Conservation (phyloP, 2,797 vertebrate species). For the Limosa lapponica region DNA sequence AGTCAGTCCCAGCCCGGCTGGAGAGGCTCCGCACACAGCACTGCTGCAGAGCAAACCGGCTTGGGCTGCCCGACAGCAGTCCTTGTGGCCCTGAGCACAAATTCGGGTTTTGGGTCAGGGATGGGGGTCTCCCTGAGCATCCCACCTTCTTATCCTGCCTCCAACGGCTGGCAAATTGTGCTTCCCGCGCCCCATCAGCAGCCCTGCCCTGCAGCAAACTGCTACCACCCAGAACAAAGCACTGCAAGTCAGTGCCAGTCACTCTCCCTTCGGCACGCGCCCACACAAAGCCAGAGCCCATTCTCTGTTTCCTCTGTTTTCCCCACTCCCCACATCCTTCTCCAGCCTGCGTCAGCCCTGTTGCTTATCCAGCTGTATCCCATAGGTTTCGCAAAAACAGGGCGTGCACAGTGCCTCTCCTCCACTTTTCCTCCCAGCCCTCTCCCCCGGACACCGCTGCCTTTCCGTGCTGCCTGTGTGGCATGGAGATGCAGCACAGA, state of each 20-base stretch:
- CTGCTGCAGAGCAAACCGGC: not conserved
- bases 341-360: not conserved
- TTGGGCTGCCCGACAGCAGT: not conserved
- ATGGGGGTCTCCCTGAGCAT: not conserved
- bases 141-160: not conserved
- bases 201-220: not conserved
- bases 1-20: slow-evolving; percentile 22
- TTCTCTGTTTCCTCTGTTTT: not conserved
- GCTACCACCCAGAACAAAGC: not conserved
- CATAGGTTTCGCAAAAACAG: not conserved
- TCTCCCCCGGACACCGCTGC: not conserved
- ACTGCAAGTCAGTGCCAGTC: not conserved
- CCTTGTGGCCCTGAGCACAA: fast-evolving
- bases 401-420: not conserved
- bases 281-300: not conserved
- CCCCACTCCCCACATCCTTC: not conserved
- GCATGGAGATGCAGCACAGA: fast-evolving
- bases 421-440: not conserved
- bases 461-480: not conserved
- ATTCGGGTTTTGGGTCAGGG: not conserved
- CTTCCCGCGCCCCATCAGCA: fast-evolving
- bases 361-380: not conserved
- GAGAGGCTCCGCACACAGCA: not conserved
- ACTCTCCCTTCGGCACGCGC: fast-evolving
- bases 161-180: not conserved